Base-by-base conservation (phyloP, 1,140 invertebrate species). In the Drosophila chauvacae region DNA sequence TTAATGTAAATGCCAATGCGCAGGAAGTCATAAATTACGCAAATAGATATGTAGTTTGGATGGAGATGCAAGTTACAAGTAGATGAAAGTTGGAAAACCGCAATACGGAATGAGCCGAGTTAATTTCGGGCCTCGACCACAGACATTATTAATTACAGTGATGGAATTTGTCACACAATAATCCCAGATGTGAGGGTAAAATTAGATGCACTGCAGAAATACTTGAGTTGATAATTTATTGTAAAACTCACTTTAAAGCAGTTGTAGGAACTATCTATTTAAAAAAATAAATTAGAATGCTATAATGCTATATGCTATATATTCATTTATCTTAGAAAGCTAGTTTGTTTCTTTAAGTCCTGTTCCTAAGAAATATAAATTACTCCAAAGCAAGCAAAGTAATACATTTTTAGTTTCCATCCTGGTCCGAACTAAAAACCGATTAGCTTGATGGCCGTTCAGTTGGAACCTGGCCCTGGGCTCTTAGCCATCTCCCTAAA, bases 11-110 rank as follows among this genome's bases (percentile, higher is more conserved):
- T 85, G 76, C 71, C 77, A 86, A 83, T 88, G 76, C 61, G 47
- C 72, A 88, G 84, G 84, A 84, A 88, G 82, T 87, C 80, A 87
- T 90, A 84, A 87, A 90, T 87, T 74, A 78, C 65, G 48, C 48
- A 66, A 55, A 62, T 66, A 77, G 74, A 80, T 57, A 73, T 77
- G n/a, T 45, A n/a, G 35, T 45, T 56, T 10, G 7, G 16, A 60
- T 37, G 30, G 42, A 47, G 16, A 26, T 28, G 37, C 37, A 23
- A 23, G 23, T 48, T 61, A 5, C 16, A 23, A 23, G 44, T 48
- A 35, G 50, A 63, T 69, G 68, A 61, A 62, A 50, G 64, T 66
- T 62, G 76, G 68, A 64, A 62, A 77, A 66, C 80, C 83, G 64
- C 84, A 73, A 39, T 59, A 33, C 65, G 62, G 45, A 60, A 26